phyloP scores from a whole-genome alignment of 2,113 vertebrate genomes.

The Eulacestoma nigropectus region DNA sequence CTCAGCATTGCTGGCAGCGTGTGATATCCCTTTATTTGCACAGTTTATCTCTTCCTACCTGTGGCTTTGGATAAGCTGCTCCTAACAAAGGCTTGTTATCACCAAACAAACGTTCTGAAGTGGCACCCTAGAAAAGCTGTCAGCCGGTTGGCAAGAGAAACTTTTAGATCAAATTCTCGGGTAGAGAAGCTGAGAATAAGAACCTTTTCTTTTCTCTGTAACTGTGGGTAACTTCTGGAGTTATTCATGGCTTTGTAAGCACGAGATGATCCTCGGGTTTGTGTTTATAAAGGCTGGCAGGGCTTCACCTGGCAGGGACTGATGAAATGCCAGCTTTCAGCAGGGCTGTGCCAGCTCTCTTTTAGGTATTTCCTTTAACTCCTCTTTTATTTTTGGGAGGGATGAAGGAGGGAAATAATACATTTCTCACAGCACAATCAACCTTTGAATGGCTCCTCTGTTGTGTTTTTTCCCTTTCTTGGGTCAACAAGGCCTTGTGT shows the following conservation, averaged over 20 bases:
- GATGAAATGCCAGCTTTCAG: neutral
- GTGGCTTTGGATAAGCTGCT: neutral
- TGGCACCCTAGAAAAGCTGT: neutral
- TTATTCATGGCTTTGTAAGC: neutral
- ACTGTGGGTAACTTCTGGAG: neutral
- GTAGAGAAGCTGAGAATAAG: neutral
- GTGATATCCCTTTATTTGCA: conserved; percentile 8
- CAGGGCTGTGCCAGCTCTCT: neutral
- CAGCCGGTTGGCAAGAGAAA: neutral
- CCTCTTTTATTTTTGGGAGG: neutral
- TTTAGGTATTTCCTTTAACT: neutral
- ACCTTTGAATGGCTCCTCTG: neutral
- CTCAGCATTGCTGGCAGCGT: neutral
- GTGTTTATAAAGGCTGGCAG: neutral
- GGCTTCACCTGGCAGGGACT: neutral
- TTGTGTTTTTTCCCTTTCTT: neutral
- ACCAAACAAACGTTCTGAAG: neutral
- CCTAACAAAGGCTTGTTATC: conserved; percentile 37
- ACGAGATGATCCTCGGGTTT: neutral
- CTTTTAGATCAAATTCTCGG: neutral
- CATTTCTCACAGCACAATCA: neutral
- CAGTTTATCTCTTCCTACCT: conserved; percentile 53
- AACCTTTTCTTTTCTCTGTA: neutral
- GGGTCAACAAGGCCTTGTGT: neutral
- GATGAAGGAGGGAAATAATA: neutral